phyloP scores from a whole-genome alignment of 2,888 invertebrate genomes.

The Tachina grossa region DNA sequence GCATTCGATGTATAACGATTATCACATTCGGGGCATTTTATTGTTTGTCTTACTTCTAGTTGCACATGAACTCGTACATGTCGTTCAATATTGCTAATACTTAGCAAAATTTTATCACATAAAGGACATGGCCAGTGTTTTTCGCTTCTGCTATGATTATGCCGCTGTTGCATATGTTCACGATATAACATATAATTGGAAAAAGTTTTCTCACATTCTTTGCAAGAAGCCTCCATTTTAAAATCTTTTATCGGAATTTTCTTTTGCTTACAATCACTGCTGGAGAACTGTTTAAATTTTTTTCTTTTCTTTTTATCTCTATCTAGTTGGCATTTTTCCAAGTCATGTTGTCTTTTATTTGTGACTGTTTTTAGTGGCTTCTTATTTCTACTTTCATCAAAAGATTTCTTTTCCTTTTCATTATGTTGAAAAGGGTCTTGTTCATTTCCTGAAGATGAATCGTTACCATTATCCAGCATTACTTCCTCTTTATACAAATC shows the following conservation, averaged over 20 bases:
- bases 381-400: constrained; percentile 12
- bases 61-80: constrained; percentile 75
- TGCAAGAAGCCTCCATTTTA: constrained; percentile 37
- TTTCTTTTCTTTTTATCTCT: constrained; percentile 51
- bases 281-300: constrained; percentile 28
- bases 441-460: constrained; percentile 46
- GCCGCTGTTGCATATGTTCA: constrained; percentile 73
- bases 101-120: constrained; percentile 68
- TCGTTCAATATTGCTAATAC: constrained; percentile 64
- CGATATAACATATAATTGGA: constrained; percentile 65
- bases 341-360: background rate
- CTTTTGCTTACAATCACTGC: constrained; percentile 27
- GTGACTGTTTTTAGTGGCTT: background rate
- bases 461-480: constrained; percentile 23
- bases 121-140: constrained; percentile 69
- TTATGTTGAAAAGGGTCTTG: constrained; percentile 60
- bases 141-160: constrained; percentile 55
- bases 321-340: background rate
- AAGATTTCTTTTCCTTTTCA: constrained; percentile 43
- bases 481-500: constrained; percentile 59
- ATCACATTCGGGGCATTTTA: constrained; percentile 78
- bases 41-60: constrained; percentile 72
- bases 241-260: constrained; percentile 34
- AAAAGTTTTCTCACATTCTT: constrained; percentile 54
- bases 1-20: constrained; percentile 78